phyloP scores from a whole-genome alignment of 2,888 invertebrate genomes.

The Sipha maydis region DNA sequence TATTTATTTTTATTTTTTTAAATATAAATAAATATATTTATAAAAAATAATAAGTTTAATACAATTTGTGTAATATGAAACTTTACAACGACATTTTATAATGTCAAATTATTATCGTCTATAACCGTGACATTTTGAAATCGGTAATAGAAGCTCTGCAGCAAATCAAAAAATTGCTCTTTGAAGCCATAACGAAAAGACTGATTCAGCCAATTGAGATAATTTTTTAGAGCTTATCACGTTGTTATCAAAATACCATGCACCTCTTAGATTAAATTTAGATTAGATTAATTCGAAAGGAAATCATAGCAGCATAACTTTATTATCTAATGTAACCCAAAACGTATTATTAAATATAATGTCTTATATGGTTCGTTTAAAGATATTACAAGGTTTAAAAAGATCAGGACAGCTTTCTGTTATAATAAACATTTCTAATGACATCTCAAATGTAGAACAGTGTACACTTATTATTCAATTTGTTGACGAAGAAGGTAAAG shows the following conservation, averaged over 20 bases:
- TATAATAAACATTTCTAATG: conserved; percentile 39
- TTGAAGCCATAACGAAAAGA: conserved; percentile 53
- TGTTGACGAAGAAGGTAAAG: conserved; percentile 3
- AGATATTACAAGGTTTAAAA: conserved; percentile 31
- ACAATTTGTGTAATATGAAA: too few relatives aligned
- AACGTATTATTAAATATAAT: conserved; percentile 33
- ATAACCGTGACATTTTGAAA: background rate
- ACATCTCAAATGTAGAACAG: conserved; percentile 33
- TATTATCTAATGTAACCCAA: conserved; percentile 17
- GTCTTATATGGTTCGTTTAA: conserved; percentile 1
- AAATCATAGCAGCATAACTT: background rate
- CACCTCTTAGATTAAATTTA: conserved; percentile 61
- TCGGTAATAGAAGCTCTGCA: background rate
- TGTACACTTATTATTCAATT: conserved; percentile 35
- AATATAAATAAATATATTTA: too few relatives aligned
- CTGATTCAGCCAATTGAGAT: conserved; percentile 53
- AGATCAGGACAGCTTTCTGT: conserved; percentile 16
- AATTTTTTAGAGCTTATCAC: conserved; percentile 62
- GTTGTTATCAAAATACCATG: conserved; percentile 62
- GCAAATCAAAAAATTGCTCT: conserved; percentile 51
- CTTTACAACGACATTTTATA: background rate
- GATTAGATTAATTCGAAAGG: conserved; percentile 17
- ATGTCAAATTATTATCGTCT: conserved; percentile 1
- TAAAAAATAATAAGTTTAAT: too few relatives aligned
- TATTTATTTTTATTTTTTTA: too few relatives aligned